Conservation (phyloP, 2,888 invertebrate genomes). For the Drosophila infuscata region DNA sequence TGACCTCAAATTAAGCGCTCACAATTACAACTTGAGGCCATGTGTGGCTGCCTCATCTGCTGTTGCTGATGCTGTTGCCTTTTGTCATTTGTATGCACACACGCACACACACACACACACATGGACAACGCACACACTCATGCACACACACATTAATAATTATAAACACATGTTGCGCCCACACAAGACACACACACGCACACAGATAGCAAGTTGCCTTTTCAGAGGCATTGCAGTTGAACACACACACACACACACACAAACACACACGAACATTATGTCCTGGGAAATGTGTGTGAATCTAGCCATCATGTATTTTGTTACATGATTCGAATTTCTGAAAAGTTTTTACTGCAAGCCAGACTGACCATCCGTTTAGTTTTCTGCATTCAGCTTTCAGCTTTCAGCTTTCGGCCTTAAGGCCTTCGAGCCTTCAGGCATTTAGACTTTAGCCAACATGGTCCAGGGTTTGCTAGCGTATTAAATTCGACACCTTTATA, state of each 20-base stretch:
- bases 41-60: slow-evolving; percentile 24
- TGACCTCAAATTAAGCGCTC: slow-evolving; percentile 71
- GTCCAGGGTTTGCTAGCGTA: slow-evolving; percentile 8
- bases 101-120: slow-evolving; percentile 32
- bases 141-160: slow-evolving; percentile 58
- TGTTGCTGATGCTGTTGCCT: slow-evolving; percentile 20
- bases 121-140: slow-evolving; percentile 25
- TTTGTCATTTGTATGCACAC: slow-evolving; percentile 4
- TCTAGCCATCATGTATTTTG: slow-evolving; percentile 71
- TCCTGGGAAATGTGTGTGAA: slow-evolving; percentile 32
- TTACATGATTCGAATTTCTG: slow-evolving; percentile 82
- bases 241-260: background rate
- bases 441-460: slow-evolving; percentile 4
- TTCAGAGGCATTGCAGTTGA: slow-evolving; percentile 11
- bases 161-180: slow-evolving; percentile 77
- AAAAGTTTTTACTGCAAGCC: slow-evolving; percentile 58
- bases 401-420: background rate
- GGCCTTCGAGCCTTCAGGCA: background rate
- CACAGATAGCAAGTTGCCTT: background rate
- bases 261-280: background rate
- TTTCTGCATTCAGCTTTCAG: slow-evolving; percentile 25
- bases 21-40: slow-evolving; percentile 66
- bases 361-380: slow-evolving; percentile 48
- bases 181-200: slow-evolving; percentile 29
- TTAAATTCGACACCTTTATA: slow-evolving; percentile 50